These are phyloP conservation scores for Cossypha dichroa DNA, from an alignment of 2,797 vertebrate species.

Conservation along the genomic window DNA sequence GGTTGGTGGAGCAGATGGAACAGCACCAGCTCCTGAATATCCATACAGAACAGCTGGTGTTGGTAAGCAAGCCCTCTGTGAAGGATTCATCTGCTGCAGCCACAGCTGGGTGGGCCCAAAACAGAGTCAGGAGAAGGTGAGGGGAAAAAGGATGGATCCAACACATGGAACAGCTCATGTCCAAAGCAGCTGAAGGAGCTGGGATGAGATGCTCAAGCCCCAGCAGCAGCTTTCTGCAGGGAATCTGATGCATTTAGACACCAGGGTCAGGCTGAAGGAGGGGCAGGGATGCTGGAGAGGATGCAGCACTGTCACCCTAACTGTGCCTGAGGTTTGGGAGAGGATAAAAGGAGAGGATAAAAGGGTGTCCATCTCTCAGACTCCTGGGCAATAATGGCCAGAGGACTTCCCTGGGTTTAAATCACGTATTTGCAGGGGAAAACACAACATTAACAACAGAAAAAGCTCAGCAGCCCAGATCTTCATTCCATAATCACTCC, in stretches of 20 bases:
- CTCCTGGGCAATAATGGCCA: not conserved
- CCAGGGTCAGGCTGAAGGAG: not conserved
- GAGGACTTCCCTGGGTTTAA: not conserved
- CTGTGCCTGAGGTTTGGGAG: not conserved
- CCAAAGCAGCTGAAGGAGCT: not conserved
- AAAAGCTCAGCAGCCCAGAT: not conserved
- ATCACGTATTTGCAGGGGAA: rapidly evolving
- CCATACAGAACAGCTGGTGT: not conserved
- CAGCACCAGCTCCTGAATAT: not conserved
- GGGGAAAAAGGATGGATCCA: not conserved
- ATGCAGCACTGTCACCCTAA: not conserved
- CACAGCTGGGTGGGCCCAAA: not conserved
- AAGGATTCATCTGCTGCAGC: not conserved
- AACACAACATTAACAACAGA: rapidly evolving
- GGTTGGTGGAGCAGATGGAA: not conserved
- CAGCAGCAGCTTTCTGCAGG: not conserved
- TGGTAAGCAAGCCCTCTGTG: not conserved
- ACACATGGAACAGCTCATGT: rapidly evolving
- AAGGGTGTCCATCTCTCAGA: not conserved
- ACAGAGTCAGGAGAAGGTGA: not conserved
- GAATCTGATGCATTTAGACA: not conserved
- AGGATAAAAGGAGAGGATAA: not conserved
- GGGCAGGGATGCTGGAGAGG: not conserved
- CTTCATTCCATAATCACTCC: not conserved
- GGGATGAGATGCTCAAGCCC: not conserved